phyloP scores from a whole-genome alignment of 2,888 invertebrate genomes.

The Marronus borbonicus region DNA sequence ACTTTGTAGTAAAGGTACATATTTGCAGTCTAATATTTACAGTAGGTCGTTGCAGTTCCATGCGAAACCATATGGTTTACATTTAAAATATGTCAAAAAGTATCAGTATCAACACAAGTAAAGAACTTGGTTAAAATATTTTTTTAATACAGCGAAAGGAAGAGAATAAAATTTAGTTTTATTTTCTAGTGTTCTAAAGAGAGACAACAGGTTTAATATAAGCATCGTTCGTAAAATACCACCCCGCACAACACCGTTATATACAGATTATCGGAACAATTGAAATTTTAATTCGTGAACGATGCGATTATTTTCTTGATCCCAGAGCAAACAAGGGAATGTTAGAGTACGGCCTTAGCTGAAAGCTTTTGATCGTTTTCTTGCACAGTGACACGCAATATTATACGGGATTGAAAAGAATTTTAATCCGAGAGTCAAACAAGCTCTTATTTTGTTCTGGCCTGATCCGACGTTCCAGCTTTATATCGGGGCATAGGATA shows the following conservation, averaged over 20 bases:
- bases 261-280: neutral
- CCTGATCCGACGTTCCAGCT: slow-evolving; percentile 8
- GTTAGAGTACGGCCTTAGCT: neutral
- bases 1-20: too few species aligned
- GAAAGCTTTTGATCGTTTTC: slow-evolving; percentile 1
- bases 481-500: slow-evolving; percentile 2
- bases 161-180: too few species aligned
- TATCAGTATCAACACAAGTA: too few species aligned
- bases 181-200: too few species aligned
- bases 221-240: too few species aligned
- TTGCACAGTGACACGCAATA: slow-evolving; percentile 21
- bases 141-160: too few species aligned
- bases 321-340: slow-evolving; percentile 1
- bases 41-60: too few species aligned
- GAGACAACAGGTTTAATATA: too few species aligned
- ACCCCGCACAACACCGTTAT: neutral
- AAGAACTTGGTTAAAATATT: too few species aligned
- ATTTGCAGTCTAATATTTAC: too few species aligned
- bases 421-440: slow-evolving; percentile 31
- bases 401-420: slow-evolving; percentile 26
- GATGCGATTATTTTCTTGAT: slow-evolving; percentile 22
- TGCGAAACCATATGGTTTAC: too few species aligned
- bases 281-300: slow-evolving; percentile 5
- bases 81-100: too few species aligned
- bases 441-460: slow-evolving; percentile 32